A percentile compares a stretch with the other conserved stretches of the same genome.
These are phyloP conservation scores for Tribolium madens DNA, from an alignment of 1,140 invertebrate species.

Conservation along the genomic window DNA sequence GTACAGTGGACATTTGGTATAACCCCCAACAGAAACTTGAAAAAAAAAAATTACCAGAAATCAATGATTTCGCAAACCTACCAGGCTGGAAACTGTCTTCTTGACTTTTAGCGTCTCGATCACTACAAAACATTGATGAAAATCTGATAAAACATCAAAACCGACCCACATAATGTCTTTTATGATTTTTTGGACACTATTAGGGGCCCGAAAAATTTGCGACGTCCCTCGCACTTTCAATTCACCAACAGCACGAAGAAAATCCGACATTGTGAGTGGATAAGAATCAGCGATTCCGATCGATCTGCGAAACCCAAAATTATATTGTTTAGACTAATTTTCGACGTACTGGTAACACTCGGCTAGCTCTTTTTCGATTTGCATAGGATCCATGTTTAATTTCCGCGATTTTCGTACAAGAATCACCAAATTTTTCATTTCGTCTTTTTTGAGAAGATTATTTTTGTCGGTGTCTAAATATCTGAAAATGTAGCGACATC, in stretches of 20 bases:
- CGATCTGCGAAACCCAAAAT: constrained; percentile 55
- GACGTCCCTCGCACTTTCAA: constrained; percentile 66
- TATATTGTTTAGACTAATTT: no score
- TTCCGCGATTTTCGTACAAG: constrained; percentile 57
- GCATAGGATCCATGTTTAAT: constrained; percentile 48
- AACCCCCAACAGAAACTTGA: neutral
- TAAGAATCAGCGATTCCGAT: constrained; percentile 62
- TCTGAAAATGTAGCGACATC: constrained; percentile 67
- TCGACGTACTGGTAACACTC: constrained; percentile 58
- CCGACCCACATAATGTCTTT: constrained; percentile 51
- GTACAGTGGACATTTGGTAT: constrained; percentile 43
- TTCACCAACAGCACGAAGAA: constrained; percentile 65
- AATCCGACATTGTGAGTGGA: constrained; percentile 63
- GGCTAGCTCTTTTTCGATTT: constrained; percentile 53
- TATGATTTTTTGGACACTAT: constrained; percentile 51
- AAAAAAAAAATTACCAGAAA: neutral
- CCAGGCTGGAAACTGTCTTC: neutral
- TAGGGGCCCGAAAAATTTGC: constrained; percentile 61
- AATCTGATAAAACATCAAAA: neutral
- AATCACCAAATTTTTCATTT: constrained; percentile 56
- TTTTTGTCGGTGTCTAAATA: constrained; percentile 60
- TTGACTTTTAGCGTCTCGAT: neutral
- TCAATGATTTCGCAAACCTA: neutral
- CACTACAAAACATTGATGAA: neutral
- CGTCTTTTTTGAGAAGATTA: constrained; percentile 52